Evolutionary conservation across 1,140 invertebrate genomes (phyloP), one percentile per base, ranked within the genome.

Genomic region (Zelostemma sp.): DNA sequence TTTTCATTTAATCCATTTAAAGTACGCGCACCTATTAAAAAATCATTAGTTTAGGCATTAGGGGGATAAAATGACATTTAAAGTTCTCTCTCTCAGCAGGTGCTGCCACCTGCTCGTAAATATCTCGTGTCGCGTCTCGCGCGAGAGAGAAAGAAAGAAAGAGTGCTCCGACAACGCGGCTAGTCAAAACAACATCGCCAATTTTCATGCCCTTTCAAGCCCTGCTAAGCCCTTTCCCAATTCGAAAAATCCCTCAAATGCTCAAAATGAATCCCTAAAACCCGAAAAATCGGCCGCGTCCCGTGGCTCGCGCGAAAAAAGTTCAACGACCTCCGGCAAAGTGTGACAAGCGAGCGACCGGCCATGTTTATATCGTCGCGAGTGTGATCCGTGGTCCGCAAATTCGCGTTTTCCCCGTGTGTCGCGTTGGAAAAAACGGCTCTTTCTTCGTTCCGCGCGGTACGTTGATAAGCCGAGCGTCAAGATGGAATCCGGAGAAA

Each of bases 291-390:
- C 21, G 3, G 3, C 8, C 3, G 8, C 3, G 21, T 25, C 3
- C 21, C 21, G 21, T 8, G 21, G 3, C 21, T 25, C 21, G 33
- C 33, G 3, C 54, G 40, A 71, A 50, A 68, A 78, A 76, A 70
- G 80, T 81, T 83, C 80, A 82, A 81, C 80, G 80, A 80, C 80
- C 81, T 53, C 61, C 64, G 31, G 50, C 55, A 68, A 72, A 78
- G 60, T 71, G 79, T 83, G 80, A 82, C 80, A 81, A 80, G 72
- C 61, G 58, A 57, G 48, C 58, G 73, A 75, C 79, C 82, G 78
- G 82, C 81, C 80, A 84, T 84, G 82, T 84, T 84, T 83, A 82
- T 81, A 78, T 60, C 72, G 73, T 66, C 70, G 78, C 77, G 79
- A 78, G 74, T 81, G 76, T 71, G 72, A 76, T 72, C 53, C 50